Base-by-base conservation (phyloP, 2,113 vertebrate genomes). In the Strigops habroptila region DNA sequence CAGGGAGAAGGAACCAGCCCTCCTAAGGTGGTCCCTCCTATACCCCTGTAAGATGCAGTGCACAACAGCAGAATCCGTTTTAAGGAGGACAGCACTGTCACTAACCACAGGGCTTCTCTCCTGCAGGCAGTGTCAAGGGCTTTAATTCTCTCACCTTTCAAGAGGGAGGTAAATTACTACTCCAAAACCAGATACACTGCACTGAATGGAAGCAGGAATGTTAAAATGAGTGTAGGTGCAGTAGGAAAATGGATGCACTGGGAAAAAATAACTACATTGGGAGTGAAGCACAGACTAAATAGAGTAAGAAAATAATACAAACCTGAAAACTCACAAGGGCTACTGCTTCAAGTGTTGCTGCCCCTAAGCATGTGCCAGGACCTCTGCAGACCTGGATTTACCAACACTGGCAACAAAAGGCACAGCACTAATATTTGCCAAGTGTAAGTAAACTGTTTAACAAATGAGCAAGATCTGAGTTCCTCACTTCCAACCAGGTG, bases 41-140 rank as follows among this genome's bases (percentile, higher is more conserved):
- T 2, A 22, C 12, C 1, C 25, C 43, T 6, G 0, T 14, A 53
- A 76, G n/a, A 85, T 7, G 30, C 1, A 49, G 51, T 1, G 7
- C 28, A 77, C 15, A 63, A n/a, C 2, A 76, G 44, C 25, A 86
- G 37, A 83, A 81, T 9, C 27, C 37, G 39, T 15, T 86, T 74
- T 31, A 67, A 62, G 52, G 31, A 70, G 44, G 7, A 2, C 8
- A 51, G 57, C 16, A 8, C 8, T 55, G 37, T 35, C 46, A 48
- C 11, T 80, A 88, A 82, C 30, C 84, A 86, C n/a, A 25, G 46
- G 33, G 55, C 23, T 43, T 49, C 37, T 78, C 60, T 78, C 85
- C 57, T 27, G 44, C n/a, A 64, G 48, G 67, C 73, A 49, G 44
- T 85, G 86, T 63, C 64, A 75, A 81, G 53, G 28, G 48, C 33